Evolutionary conservation across 2,113 vertebrate genomes (phyloP).

Genomic region (Daboia siamensis): DNA sequence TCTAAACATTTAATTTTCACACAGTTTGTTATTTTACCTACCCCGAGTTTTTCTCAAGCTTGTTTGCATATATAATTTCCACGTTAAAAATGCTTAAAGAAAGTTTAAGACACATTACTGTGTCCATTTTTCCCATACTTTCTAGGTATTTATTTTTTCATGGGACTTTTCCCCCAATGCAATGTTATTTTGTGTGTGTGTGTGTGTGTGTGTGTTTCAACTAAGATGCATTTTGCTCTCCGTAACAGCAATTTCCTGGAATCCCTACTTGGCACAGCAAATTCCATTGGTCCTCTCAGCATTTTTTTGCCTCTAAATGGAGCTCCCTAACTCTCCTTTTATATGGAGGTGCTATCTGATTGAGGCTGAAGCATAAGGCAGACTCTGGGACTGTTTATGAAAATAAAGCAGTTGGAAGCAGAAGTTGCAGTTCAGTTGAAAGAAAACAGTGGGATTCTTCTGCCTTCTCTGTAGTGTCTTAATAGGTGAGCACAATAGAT

Average conservation of each 20-base stretch:
- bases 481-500: background rate
- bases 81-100: background rate
- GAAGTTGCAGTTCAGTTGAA: background rate
- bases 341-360: background rate
- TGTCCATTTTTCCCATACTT: background rate
- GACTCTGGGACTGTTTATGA: background rate
- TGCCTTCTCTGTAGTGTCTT: background rate
- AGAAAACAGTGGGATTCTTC: background rate
- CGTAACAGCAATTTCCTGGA: background rate
- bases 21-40: background rate
- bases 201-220: background rate
- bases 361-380: background rate
- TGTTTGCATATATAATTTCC: background rate
- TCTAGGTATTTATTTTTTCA: background rate
- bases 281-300: background rate
- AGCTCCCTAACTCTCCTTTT: background rate
- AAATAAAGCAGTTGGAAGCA: background rate
- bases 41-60: background rate
- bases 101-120: background rate
- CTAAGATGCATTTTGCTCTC: background rate
- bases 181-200: background rate
- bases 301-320: background rate
- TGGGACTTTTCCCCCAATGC: rapidly evolving
- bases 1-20: background rate
- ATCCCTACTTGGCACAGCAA: background rate